Evolutionary conservation across 2,888 invertebrate species (phyloP), one percentile per base, ranked within the genome.

Genomic region (Unio pictorum): DNA sequence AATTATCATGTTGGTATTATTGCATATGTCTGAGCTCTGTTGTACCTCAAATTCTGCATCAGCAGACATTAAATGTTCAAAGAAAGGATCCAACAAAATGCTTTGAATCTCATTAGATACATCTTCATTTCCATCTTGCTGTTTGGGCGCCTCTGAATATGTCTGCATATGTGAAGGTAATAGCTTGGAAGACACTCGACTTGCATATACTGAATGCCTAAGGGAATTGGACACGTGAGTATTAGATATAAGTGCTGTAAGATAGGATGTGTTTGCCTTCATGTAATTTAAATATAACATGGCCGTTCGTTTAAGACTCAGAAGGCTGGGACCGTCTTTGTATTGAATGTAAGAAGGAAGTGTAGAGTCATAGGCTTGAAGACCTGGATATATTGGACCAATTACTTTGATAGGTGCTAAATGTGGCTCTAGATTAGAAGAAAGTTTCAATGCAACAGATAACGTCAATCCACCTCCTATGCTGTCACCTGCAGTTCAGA

Each of bases 291-390:
- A 62, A 79, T 79, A 81, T 61, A 74, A 80, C 7, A 54, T 34
- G 6, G 78, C 61, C 67, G 81, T 73, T 4, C 60, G 55, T 11
- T 74, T 62, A 64, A 74, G 77, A 18, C 67, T 72, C 0, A 76
- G 30, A 23, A 71, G 56, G 5, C 75, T 69, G n/a, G 78, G 75
- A 23, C 76, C 72, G 15, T 68, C 54, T 15, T 65, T 67, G 61
- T 74, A 69, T 54, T 72, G 71, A 17, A 72, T 30, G 72, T 86
- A 81, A 5, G 79, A 76, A 4, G 85, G 84, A 23, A 84, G 75
- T 66, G 82, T 80, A 69, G 89, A 87, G 71, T 87, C 86, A 73
- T 89, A 82, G 18, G 84, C 78, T 61, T 81, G 81, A 1, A 81
- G 69, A 4, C 69, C 75, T 1, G 80, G 81, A 57, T 80, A 79